phyloP scores from a whole-genome alignment of 2,113 vertebrate species.

The Nycticebus coucang region DNA sequence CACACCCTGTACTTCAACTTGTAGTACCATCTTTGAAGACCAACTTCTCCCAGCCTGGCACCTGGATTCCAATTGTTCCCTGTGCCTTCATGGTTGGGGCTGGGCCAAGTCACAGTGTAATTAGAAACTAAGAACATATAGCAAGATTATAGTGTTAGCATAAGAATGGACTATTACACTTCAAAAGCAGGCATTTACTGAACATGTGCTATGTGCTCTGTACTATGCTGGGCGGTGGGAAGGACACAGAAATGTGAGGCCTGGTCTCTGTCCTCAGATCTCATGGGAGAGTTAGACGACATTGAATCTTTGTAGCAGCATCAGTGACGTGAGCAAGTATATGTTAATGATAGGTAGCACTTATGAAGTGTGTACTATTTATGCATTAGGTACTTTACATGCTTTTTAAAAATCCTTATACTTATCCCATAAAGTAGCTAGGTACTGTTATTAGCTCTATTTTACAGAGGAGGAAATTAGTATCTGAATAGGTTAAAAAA shows the following conservation, averaged over 20 bases:
- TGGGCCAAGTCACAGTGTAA: neutral
- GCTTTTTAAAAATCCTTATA: neutral
- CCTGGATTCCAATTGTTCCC: neutral
- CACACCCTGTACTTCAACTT: neutral
- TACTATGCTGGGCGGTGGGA: neutral
- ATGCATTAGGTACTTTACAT: neutral
- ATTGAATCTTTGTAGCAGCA: neutral
- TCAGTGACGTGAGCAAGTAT: too few species aligned
- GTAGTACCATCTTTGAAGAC: accelerated
- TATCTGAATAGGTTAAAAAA: neutral
- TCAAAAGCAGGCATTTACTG: neutral
- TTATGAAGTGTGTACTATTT: neutral
- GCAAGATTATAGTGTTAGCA: neutral
- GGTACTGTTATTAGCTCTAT: neutral
- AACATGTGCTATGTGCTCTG: neutral
- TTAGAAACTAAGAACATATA: neutral
- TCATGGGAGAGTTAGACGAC: neutral
- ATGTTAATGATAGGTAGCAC: too few species aligned
- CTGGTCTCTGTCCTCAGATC: neutral
- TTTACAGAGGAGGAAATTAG: neutral
- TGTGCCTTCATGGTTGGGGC: neutral
- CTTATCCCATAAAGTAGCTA: neutral
- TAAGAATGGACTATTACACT: neutral
- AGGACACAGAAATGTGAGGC: neutral
- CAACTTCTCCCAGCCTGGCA: neutral